Base-by-base conservation (phyloP, 2,797 vertebrate genomes). In the Urocyon cinereoargenteus region DNA sequence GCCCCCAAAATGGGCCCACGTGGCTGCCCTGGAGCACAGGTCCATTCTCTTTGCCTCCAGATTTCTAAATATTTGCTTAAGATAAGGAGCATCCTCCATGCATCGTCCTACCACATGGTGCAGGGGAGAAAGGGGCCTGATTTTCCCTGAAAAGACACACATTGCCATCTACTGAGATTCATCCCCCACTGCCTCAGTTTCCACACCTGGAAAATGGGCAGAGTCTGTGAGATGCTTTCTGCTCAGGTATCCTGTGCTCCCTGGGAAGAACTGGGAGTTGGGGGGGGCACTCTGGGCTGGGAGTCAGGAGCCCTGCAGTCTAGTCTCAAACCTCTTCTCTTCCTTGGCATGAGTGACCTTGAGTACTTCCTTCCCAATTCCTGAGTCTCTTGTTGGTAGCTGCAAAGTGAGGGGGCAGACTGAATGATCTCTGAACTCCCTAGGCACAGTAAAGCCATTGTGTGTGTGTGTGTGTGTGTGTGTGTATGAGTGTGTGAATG, bases 51-150 rank as follows among this genome's bases (percentile, higher is more conserved):
- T 64, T 68, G 40, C 3, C 49, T 34, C n/a, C n/a, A 28, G 26
- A 89, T 15, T 55, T 68, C 70, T 34, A 97, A 88, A 95, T 77
- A 77, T 59, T 93, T 64, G 1, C 31, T 53, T 31, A 73, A 91
- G 57, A 86, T 16, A 49, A 57, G 26, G 51, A 36, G n/a, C 59
- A 22, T 34, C 83, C 59, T 81, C 81, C 1, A 1, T 2, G n/a
- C 15, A 53, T 31, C 75, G 0, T 73, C 31, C 55, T 49, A 12
- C n/a, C 12, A 12, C 45, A 5, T 16, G 0, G 45, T 59, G 6
- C 66, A 51, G 51, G 21, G 68, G 21, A 79, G n/a, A 45, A 34
- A 9, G n/a, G 34, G 24, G 70, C 90, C 91, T 94, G 40, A 40
- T 53, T 78, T 92, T 45, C 40, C 40, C 13, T 12, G 1, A 19